Evolutionary conservation across 2,113 vertebrate genomes (phyloP).

Genomic region (Redunca redunca): DNA sequence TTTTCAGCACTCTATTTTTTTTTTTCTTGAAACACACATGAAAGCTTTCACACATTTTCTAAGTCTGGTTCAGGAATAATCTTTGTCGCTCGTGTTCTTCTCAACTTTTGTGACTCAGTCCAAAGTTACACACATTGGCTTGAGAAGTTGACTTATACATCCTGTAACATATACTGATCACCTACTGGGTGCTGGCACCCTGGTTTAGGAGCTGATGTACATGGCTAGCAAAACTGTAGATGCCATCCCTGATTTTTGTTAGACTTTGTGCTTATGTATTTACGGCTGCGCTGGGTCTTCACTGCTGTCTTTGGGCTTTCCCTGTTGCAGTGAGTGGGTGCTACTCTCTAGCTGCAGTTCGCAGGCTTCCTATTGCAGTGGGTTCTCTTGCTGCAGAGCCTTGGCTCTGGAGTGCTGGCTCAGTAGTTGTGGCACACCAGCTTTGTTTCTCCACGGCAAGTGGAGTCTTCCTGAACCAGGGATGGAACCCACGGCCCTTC

Average conservation of each 20-base stretch:
- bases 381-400: accelerated
- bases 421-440: neutral
- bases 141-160: neutral
- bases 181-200: neutral
- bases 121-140: neutral
- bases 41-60: neutral
- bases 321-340: neutral
- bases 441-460: neutral
- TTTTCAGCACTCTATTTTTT: neutral
- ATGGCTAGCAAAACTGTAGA: neutral
- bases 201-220: neutral
- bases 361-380: neutral
- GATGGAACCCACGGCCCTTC: neutral
- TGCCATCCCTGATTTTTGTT: neutral
- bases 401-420: neutral
- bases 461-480: neutral
- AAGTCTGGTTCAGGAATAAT: neutral
- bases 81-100: neutral
- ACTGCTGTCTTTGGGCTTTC: neutral
- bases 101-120: neutral
- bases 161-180: too few relatives aligned
- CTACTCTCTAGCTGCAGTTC: accelerated
- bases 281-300: accelerated
- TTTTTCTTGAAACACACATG: neutral
- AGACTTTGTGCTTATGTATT: neutral